These are phyloP conservation scores for Scaptomyza tumidula DNA, from an alignment of 2,888 invertebrate species.

Conservation along the genomic window DNA sequence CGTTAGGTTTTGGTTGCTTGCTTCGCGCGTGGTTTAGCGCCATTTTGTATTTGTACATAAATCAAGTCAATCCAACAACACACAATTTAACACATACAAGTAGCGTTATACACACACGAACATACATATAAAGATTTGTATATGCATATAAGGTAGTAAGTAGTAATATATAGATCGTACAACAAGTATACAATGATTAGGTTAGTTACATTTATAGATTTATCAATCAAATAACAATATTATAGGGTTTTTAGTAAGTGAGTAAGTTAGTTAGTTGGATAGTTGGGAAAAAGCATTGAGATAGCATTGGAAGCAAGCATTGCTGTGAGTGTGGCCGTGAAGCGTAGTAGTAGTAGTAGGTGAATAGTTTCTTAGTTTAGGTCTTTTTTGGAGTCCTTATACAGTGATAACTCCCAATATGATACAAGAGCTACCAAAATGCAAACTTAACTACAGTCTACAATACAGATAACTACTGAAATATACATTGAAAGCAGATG, in stretches of 20 bases:
- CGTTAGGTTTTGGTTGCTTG: constrained; percentile 80
- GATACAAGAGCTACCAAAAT: constrained; percentile 32
- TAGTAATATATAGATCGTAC: constrained; percentile 68
- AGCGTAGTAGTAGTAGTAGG: constrained; percentile 18
- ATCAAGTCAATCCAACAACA: constrained; percentile 77
- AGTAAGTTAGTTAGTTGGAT: background rate
- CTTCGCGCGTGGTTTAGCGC: constrained; percentile 70
- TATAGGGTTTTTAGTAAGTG: constrained; percentile 14
- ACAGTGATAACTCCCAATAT: constrained; percentile 19
- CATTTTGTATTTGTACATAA: constrained; percentile 55
- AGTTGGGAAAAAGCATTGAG: constrained; percentile 24
- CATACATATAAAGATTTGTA: constrained; percentile 29
- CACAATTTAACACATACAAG: constrained; percentile 75
- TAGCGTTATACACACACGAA: constrained; percentile 58
- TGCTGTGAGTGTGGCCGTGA: constrained; percentile 67
- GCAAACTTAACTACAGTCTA: constrained; percentile 21
- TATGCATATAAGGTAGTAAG: constrained; percentile 38
- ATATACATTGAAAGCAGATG: constrained; percentile 46
- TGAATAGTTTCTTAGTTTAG: constrained; percentile 9
- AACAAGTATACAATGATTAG: constrained; percentile 72
- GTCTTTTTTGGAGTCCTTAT: constrained; percentile 16
- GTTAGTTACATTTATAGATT: constrained; percentile 52
- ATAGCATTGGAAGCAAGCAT: constrained; percentile 49
- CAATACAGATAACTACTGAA: background rate
- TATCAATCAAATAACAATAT: constrained; percentile 22